Evolutionary conservation across 2,888 invertebrate species (phyloP).

Genomic region (Blera fallax): DNA sequence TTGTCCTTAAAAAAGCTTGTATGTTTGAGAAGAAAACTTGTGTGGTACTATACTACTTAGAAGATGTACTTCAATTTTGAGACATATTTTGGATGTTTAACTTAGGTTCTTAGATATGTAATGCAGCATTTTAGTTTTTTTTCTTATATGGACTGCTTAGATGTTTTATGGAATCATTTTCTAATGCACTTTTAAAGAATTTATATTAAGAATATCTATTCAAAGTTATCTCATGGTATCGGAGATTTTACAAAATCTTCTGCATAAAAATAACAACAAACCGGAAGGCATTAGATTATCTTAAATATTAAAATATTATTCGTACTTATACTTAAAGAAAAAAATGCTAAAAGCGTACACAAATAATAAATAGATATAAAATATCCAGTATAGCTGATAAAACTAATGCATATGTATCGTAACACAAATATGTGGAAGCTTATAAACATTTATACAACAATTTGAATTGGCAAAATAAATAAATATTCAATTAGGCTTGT

Average conservation of each 20-base stretch:
- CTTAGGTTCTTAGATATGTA: background rate
- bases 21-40: constrained; percentile 4
- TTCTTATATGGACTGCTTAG: constrained; percentile 14
- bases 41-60: constrained; percentile 1
- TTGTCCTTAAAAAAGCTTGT: background rate
- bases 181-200: background rate
- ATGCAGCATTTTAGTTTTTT: background rate
- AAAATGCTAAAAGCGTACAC: constrained; percentile 52
- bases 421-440: constrained; percentile 38
- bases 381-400: constrained; percentile 26
- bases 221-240: background rate
- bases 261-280: background rate
- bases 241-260: background rate
- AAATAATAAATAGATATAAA: constrained; percentile 43
- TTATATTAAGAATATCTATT: background rate
- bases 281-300: constrained; percentile 54
- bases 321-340: constrained; percentile 56
- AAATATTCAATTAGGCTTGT: constrained; percentile 62
- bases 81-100: background rate
- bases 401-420: constrained; percentile 32
- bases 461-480: constrained; percentile 48
- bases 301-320: constrained; percentile 41
- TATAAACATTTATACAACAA: constrained; percentile 45
- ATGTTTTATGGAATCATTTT: background rate
- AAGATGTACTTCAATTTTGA: background rate